Percentiles rank a stretch among this genome's conserved stretches.
These are phyloP conservation scores for Pangasius macronema DNA, from an alignment of 2,797 vertebrate species.

Conservation along the genomic window DNA sequence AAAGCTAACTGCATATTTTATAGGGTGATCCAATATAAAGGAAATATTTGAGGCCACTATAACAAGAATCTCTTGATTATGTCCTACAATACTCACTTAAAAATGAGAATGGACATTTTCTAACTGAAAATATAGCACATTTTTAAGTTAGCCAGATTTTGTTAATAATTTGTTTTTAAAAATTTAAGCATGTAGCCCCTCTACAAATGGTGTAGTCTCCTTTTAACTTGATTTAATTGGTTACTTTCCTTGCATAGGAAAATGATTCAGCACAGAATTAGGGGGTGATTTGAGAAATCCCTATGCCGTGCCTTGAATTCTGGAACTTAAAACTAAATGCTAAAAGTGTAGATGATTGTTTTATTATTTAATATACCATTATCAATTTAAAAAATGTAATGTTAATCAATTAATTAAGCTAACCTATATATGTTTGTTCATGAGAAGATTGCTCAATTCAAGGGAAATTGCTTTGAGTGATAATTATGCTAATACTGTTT, in stretches of 20 bases:
- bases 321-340: not conserved
- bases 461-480: not conserved
- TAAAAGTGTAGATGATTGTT: not conserved
- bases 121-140: not conserved
- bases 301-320: not conserved
- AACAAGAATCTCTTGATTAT: not conserved
- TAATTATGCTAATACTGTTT: too few species aligned
- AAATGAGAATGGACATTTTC: not conserved
- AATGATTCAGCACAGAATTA: not conserved
- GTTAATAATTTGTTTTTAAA: too few species aligned
- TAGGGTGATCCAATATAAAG: not conserved
- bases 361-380: not conserved
- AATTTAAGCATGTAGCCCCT: not conserved
- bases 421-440: not conserved
- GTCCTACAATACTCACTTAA: not conserved
- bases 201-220: not conserved
- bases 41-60: not conserved
- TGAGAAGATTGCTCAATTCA: not conserved
- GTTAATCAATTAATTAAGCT: not conserved
- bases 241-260: not conserved
- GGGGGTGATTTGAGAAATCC: not conserved
- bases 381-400: not conserved
- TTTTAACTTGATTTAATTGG: not conserved
- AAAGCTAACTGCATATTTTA: not conserved
- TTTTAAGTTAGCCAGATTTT: not conserved